A percentile compares a stretch with the other conserved stretches of the same genome.
Evolutionary conservation across 2,888 invertebrate genomes (phyloP).

Genomic region (Cloeon dipterum): DNA sequence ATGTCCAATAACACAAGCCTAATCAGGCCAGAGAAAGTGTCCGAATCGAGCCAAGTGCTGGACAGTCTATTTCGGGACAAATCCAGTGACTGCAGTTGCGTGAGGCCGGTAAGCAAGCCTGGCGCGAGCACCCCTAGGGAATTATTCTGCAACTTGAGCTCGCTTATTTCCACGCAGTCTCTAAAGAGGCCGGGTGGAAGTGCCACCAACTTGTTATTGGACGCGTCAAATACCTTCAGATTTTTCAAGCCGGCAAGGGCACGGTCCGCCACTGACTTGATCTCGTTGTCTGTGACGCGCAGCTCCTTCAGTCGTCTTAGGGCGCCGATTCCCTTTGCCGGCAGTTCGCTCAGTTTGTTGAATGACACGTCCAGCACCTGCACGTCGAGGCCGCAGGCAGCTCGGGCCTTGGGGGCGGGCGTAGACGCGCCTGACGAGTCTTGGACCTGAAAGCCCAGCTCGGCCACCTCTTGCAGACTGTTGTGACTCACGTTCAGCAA

Average conservation of each 20-base stretch:
- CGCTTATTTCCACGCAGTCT: slow-evolving; percentile 58
- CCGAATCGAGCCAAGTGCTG: slow-evolving; percentile 64
- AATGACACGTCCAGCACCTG: slow-evolving; percentile 62
- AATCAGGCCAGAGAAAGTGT: slow-evolving; percentile 69
- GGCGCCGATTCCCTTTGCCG: slow-evolving; percentile 60
- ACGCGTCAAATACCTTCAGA: slow-evolving; percentile 66
- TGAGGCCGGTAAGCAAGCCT: slow-evolving; percentile 63
- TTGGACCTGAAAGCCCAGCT: slow-evolving; percentile 61
- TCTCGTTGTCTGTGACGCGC: slow-evolving; percentile 69
- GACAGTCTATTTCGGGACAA: slow-evolving; percentile 68
- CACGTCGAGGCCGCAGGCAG: slow-evolving; percentile 49
- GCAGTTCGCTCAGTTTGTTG: slow-evolving; percentile 66
- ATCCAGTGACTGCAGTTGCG: slow-evolving; percentile 58
- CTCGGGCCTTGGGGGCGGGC: slow-evolving; percentile 10
- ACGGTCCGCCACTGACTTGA: slow-evolving; percentile 66
- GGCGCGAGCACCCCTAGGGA: slow-evolving; percentile 58
- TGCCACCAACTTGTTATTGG: slow-evolving; percentile 68
- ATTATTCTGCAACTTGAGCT: slow-evolving; percentile 79
- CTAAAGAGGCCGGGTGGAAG: slow-evolving; percentile 67
- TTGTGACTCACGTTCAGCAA: slow-evolving; percentile 70
- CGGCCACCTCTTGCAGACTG: slow-evolving; percentile 66
- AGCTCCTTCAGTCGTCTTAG: slow-evolving; percentile 54
- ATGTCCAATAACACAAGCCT: slow-evolving; percentile 68
- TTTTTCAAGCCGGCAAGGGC: slow-evolving; percentile 60
- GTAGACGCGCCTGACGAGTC: slow-evolving; percentile 17